Conservation (phyloP, 1,140 invertebrate genomes). For the Condylostylus longicornis region DNA sequence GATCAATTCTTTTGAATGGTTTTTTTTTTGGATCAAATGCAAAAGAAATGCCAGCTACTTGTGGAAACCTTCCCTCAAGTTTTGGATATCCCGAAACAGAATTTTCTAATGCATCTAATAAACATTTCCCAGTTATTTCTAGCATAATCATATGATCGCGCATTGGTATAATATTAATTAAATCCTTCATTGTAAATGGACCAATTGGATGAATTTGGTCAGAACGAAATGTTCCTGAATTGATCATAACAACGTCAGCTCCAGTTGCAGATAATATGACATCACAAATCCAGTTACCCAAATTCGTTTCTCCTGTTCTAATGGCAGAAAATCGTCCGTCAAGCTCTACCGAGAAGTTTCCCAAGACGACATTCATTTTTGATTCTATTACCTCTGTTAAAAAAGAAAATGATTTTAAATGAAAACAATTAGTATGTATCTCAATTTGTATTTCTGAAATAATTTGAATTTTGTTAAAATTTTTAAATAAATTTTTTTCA, state of each 20-base stretch:
- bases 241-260: constrained; percentile 69
- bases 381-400: constrained; percentile 55
- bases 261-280: constrained; percentile 68
- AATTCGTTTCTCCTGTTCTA: constrained; percentile 68
- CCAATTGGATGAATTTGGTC: constrained; percentile 57
- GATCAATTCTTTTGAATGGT: constrained; percentile 51
- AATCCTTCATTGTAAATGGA: constrained; percentile 65
- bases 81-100: constrained; percentile 56
- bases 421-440: background rate
- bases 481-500: too few species aligned
- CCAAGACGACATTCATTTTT: constrained; percentile 69
- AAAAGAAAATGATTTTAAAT: constrained; percentile 6
- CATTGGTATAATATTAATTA: constrained; percentile 71
- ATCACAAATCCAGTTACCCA: constrained; percentile 83
- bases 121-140: constrained; percentile 41
- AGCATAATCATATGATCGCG: constrained; percentile 68
- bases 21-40: constrained; percentile 65
- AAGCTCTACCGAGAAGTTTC: constrained; percentile 63
- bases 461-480: background rate
- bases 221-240: constrained; percentile 57
- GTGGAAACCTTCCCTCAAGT: constrained; percentile 67
- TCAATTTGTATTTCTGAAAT: background rate
- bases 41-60: constrained; percentile 61
- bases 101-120: constrained; percentile 68
- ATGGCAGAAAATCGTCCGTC: constrained; percentile 70